Percentiles rank a stretch among this genome's conserved stretches.
These are phyloP conservation scores for Percopsis omiscomaycus DNA, from an alignment of 2,797 vertebrate species.

Conservation along the genomic window DNA sequence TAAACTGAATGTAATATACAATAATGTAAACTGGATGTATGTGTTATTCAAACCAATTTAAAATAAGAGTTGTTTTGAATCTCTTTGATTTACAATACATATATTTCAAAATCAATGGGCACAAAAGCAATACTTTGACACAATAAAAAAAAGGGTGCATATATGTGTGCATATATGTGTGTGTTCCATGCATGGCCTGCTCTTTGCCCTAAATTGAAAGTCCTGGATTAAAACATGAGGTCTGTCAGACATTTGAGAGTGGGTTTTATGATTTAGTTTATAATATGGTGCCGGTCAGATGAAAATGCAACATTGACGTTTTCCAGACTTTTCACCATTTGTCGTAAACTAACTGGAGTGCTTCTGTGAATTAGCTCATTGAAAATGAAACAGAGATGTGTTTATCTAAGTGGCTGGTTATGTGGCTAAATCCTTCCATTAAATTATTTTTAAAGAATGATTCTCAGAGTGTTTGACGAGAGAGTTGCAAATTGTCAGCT, in stretches of 20 bases:
- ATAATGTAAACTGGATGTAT: not conserved
- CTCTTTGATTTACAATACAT: no score
- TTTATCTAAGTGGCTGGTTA: constrained; percentile 72
- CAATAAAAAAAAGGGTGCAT: not conserved
- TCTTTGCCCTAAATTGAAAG: constrained; percentile 39
- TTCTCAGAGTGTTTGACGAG: constrained; percentile 64
- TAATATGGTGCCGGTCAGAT: constrained; percentile 66
- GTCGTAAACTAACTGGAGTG: constrained; percentile 63
- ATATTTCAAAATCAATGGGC: no score
- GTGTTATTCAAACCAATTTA: not conserved
- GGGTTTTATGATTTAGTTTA: constrained; percentile 46
- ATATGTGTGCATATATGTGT: not conserved
- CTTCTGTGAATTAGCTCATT: constrained; percentile 80
- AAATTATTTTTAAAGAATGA: constrained; percentile 71
- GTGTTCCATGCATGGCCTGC: not conserved
- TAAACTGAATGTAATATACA: no score
- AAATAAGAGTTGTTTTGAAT: no score
- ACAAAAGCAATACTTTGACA: no score
- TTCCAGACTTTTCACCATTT: constrained; percentile 73
- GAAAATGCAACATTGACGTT: constrained; percentile 71
- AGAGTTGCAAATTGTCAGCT: constrained; percentile 68
- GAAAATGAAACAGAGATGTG: constrained; percentile 77
- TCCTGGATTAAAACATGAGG: constrained; percentile 43
- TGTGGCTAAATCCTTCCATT: constrained; percentile 75
- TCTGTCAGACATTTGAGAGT: constrained; percentile 46